Base-by-base conservation (phyloP, 1,140 invertebrate species). In the Phocides pigmalion region DNA sequence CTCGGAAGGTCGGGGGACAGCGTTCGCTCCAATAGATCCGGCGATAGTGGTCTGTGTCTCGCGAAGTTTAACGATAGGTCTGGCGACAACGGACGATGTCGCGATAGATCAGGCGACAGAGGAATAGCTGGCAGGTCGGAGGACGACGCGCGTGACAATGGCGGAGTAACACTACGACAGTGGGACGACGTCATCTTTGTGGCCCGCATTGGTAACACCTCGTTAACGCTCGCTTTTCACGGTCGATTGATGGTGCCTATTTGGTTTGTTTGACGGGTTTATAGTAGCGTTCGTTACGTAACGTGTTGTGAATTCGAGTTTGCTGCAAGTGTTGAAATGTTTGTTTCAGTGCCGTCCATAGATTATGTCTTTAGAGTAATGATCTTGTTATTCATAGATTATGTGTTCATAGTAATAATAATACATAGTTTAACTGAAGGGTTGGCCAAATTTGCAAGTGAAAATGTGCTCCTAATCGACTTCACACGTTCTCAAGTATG, bases 181-280 rank as follows among this genome's bases (percentile, higher is more conserved):
- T 91, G 87, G 17, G 89, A 89, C 62, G 87, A 90, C 68, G 87
- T 87, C 87, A 90, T 90, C 62, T 90, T 46, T 4, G 87, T 86
- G 49, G 84, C 85, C 70, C 87, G 82, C 87, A 89, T 89, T 74
- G 72, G 75, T 65, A 39, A 51, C 47, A 50, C 47, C 49, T 51
- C 62, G 64, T 41, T 41, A 22, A 59, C 62, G 62, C 63, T 65
- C 3, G 11, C 25, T 47, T 56, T 64, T 56, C 51, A 56, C 50
- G 53, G 32, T 56, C 53, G 53, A 56, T 42, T 42, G 37, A 25
- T 56, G 53, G 20, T 41, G 53, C 51, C 53, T 56, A 20, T 56
- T 15, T 42, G 8, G 37, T 54, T 22, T 42, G 11, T 37, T 56
- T 56, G 8, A 11, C 49, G 28, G 49, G 28, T 51, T 51, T 51